Percentiles rank a stretch among this genome's conserved stretches.
phyloP scores from a whole-genome alignment of 37 sponge, comb jelly and placozoan species.

The Beroe forskalii region DNA sequence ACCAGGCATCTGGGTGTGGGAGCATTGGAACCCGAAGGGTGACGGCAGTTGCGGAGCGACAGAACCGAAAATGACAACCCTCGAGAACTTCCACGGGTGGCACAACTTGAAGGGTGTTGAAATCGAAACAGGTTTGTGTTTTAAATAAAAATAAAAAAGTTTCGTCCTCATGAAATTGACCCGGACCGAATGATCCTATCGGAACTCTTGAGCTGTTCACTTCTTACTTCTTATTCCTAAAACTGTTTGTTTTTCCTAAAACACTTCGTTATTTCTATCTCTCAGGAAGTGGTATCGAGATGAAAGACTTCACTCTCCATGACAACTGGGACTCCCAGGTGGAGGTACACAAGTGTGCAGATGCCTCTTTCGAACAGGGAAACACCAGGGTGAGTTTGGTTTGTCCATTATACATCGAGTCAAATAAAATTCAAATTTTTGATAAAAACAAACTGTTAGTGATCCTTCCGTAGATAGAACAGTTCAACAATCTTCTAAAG shows the following conservation, averaged over 20 bases:
- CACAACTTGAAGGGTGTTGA: slow-evolving; percentile 85
- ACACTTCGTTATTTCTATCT: no score
- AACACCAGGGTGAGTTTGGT: slow-evolving; percentile 54
- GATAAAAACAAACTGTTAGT: no score
- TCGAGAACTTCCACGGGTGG: slow-evolving; percentile 78
- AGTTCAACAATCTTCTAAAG: no score
- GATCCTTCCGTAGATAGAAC: no score
- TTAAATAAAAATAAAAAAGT: no score
- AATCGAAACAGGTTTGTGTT: slow-evolving; percentile 66
- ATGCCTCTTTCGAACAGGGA: not conserved
- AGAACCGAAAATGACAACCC: slow-evolving; percentile 67
- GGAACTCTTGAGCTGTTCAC: no score
- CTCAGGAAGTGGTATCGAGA: slow-evolving; percentile 13
- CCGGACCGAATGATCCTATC: no score
- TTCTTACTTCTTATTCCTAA: no score
- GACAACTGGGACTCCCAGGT: not conserved
- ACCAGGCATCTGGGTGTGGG: slow-evolving; percentile 84
- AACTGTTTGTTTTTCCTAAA: no score
- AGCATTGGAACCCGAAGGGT: slow-evolving; percentile 71
- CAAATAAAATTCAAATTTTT: no score
- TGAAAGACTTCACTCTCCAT: slow-evolving; percentile 12
- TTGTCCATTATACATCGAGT: no score
- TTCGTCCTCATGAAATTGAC: no score
- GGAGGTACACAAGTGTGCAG: slow-evolving; percentile 50
- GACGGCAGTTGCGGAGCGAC: slow-evolving; percentile 70